Conservation (phyloP, 2,888 invertebrate genomes). For the Blera fallax region DNA sequence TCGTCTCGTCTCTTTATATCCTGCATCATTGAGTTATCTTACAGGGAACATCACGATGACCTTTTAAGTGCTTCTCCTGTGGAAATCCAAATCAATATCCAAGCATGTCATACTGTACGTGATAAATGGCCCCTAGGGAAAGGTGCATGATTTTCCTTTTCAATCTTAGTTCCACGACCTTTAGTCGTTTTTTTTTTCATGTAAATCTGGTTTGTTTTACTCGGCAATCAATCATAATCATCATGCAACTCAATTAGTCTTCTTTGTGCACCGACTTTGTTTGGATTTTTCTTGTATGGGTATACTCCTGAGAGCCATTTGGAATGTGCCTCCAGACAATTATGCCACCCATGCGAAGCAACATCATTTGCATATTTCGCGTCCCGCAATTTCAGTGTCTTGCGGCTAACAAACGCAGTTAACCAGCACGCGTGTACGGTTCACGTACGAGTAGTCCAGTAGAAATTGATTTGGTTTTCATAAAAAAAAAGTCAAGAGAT, state of each 20-base stretch:
- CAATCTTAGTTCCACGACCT: constrained; percentile 21
- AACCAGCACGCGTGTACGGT: background rate
- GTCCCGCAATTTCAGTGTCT: background rate
- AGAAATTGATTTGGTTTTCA: constrained; percentile 5
- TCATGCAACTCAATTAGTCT: constrained; percentile 37
- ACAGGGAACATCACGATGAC: background rate
- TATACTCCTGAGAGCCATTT: background rate
- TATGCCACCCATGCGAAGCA: background rate
- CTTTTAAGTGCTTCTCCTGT: constrained; percentile 23
- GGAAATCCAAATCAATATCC: background rate
- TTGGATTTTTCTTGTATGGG: background rate
- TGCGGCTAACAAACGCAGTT: background rate
- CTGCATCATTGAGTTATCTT: background rate
- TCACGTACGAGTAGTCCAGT: background rate
- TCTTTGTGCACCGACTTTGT: background rate
- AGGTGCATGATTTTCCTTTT: background rate
- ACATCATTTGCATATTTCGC: background rate
- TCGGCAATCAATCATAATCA: constrained; percentile 34
- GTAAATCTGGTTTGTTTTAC: constrained; percentile 13
- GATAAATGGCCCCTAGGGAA: background rate
- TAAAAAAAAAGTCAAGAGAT: background rate
- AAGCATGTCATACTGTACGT: background rate
- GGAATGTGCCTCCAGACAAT: background rate
- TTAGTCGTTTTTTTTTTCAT: background rate
- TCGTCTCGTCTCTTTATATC: background rate